Percentiles rank a stretch among this genome's conserved stretches.
phyloP scores from a whole-genome alignment of 1,140 invertebrate genomes.

The Drosophila persimilis region DNA sequence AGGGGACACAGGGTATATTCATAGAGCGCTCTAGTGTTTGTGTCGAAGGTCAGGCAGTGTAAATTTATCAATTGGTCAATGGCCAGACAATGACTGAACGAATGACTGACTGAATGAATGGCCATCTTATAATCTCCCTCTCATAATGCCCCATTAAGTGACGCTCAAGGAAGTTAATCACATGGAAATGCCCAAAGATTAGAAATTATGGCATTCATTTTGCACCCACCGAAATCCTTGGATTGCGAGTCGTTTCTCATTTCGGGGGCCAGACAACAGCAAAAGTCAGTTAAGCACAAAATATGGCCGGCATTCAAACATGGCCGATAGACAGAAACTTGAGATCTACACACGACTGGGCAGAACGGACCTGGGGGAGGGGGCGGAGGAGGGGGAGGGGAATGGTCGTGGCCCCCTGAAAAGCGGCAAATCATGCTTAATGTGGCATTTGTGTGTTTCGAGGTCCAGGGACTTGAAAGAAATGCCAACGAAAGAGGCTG shows the following conservation, averaged over 20 bases:
- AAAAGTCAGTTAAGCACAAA: constrained; percentile 74
- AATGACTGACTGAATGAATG: constrained; percentile 9
- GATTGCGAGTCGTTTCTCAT: constrained; percentile 43
- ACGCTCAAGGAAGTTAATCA: constrained; percentile 73
- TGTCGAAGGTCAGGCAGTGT: constrained; percentile 40
- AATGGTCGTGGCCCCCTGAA: constrained; percentile 23
- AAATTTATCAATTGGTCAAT: constrained; percentile 62
- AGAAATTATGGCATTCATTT: constrained; percentile 81
- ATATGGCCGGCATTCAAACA: constrained; percentile 66
- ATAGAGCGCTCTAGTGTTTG: not conserved
- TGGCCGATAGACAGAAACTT: constrained; percentile 69
- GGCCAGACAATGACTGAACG: constrained; percentile 17
- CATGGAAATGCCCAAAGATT: constrained; percentile 76
- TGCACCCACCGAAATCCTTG: constrained; percentile 35
- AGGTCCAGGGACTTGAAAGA: constrained; percentile 64
- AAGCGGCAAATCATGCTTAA: constrained; percentile 81
- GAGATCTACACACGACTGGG: constrained; percentile 62
- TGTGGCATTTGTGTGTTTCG: constrained; percentile 76
- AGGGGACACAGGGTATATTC: no score
- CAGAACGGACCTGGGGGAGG: constrained; percentile 7
- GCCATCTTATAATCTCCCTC: not conserved
- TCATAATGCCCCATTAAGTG: constrained; percentile 68
- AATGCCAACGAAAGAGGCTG: constrained; percentile 64
- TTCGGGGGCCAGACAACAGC: constrained; percentile 13
- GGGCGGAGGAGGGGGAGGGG: no score